These are phyloP conservation scores for Mionectes macconnelli DNA, from an alignment of 2,113 vertebrate species.

Conservation along the genomic window DNA sequence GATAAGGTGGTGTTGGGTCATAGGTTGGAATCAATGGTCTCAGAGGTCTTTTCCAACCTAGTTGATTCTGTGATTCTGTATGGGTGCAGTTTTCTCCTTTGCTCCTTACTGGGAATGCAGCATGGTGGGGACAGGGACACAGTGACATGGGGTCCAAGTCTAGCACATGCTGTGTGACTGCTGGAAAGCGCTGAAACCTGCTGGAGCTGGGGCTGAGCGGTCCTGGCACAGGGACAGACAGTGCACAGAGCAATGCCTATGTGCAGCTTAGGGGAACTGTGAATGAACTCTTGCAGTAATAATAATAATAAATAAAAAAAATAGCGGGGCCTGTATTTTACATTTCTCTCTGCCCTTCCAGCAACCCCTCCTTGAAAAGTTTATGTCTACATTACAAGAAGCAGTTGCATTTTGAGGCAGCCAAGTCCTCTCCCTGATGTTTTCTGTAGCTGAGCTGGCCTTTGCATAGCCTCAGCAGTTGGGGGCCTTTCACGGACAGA, in stretches of 20 bases:
- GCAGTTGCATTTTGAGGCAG: neutral
- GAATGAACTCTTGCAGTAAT: constrained; percentile 22
- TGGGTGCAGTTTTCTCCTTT: neutral
- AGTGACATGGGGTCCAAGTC: neutral
- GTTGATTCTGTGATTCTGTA: no score
- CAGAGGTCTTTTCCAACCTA: no score
- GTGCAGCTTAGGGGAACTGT: neutral
- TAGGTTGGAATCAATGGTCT: no score
- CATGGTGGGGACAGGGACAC: neutral
- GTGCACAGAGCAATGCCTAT: neutral
- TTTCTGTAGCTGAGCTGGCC: constrained; percentile 46
- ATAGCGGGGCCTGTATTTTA: neutral
- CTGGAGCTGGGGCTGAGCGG: neutral
- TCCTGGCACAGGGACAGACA: neutral
- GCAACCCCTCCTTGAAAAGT: constrained; percentile 27
- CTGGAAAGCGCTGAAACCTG: neutral
- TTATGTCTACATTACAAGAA: constrained; percentile 19
- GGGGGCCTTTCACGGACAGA: constrained; percentile 34
- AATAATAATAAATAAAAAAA: neutral
- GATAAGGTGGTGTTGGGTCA: no score
- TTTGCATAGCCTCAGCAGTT: neutral
- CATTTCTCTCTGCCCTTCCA: constrained; percentile 34
- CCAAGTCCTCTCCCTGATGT: constrained; percentile 6
- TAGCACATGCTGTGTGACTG: neutral
- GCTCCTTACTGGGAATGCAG: neutral